Evolutionary conservation across 92 coral and sea anemone genomes (phyloP).

Genomic region (Siderastrea siderea): DNA sequence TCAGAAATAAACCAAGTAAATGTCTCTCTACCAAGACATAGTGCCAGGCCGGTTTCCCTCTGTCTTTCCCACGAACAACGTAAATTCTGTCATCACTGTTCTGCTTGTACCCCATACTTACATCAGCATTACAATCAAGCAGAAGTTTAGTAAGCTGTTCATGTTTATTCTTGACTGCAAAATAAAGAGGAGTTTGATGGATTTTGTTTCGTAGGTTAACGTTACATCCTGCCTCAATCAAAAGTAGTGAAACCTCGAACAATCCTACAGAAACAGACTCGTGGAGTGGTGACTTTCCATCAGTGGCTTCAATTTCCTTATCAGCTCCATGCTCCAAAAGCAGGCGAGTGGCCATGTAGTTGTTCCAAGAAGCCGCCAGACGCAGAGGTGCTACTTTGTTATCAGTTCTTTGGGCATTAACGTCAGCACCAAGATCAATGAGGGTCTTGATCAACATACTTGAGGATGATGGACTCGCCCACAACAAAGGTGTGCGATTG

Average conservation of each 20-base stretch:
- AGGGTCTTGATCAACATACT: slow-evolving; percentile 3
- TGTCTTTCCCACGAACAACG: slow-evolving; percentile 36
- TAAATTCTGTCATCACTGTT: not conserved
- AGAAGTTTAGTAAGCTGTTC: not conserved
- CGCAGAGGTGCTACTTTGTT: not conserved
- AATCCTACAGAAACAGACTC: not conserved
- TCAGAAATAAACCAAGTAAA: not conserved
- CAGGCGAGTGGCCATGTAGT: not conserved
- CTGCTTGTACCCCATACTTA: not conserved
- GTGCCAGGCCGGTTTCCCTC: slow-evolving; percentile 26
- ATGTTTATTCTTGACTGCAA: not conserved
- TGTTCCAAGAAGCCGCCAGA: not conserved
- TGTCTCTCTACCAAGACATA: slow-evolving; percentile 4
- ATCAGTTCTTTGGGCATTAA: slow-evolving; percentile 2
- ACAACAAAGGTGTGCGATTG: slow-evolving; percentile 6
- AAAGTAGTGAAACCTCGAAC: not conserved
- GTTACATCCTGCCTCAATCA: not conserved
- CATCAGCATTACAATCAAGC: slow-evolving; percentile 2
- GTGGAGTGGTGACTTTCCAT: not conserved
- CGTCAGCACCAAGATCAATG: slow-evolving; percentile 2
- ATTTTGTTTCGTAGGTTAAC: not conserved
- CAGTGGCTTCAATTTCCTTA: not conserved
- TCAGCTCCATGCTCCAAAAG: slow-evolving; percentile 5
- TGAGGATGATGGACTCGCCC: not conserved
- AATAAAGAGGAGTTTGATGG: slow-evolving; percentile 1